A percentile compares a stretch with the other conserved stretches of the same genome.
Evolutionary conservation across 2,113 vertebrate genomes (phyloP).

Genomic region (Hyperopisus bebe): DNA sequence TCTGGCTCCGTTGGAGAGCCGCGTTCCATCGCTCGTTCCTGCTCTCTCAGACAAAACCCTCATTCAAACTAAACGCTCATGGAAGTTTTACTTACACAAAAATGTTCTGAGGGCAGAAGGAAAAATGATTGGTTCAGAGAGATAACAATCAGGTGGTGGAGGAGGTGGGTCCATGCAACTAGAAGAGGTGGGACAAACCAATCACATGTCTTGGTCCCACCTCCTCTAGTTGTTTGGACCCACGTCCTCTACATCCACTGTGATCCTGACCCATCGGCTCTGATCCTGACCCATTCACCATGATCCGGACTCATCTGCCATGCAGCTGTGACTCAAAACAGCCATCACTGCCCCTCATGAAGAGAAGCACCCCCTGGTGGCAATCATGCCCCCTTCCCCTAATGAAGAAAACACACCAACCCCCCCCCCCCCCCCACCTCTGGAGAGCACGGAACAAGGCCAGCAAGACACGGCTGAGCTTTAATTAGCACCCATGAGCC

Average conservation of each 20-base stretch:
- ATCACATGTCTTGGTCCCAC: no score
- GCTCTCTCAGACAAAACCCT: conserved; percentile 11
- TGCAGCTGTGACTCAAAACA: background rate
- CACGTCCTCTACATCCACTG: background rate
- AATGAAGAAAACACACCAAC: conserved; percentile 43
- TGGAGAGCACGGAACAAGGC: conserved; percentile 22
- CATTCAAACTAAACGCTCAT: conserved; percentile 26
- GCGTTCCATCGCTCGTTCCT: background rate
- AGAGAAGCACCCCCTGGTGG: background rate
- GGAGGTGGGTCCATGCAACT: no score
- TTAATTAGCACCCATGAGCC: conserved; percentile 78
- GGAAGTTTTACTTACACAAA: no score
- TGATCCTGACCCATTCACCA: background rate
- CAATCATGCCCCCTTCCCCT: conserved; percentile 36
- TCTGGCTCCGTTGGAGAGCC: background rate
- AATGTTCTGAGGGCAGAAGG: no score
- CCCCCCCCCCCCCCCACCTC: background rate
- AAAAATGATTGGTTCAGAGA: no score
- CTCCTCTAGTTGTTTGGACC: no score
- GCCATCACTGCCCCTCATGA: background rate
- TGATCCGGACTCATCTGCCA: background rate
- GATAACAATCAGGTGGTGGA: no score
- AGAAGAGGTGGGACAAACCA: no score
- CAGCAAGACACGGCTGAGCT: conserved; percentile 44
- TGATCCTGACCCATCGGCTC: background rate